Conservation (phyloP, 92 coral and sea anemone genomes). For the Zoanthus gigantus region DNA sequence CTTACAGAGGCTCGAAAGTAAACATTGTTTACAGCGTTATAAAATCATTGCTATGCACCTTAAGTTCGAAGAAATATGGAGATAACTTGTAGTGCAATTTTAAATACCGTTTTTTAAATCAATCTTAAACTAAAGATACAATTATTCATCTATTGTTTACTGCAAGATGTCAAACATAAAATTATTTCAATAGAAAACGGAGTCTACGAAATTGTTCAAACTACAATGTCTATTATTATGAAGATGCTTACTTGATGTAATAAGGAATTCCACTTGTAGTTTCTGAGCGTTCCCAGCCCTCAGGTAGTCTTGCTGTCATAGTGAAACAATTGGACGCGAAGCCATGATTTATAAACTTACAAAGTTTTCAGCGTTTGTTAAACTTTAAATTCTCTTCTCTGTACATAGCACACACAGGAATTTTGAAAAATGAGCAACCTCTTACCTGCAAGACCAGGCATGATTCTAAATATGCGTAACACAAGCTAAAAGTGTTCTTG, state of each 20-base stretch:
- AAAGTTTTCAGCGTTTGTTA: background rate
- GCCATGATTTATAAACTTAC: background rate
- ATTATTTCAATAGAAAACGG: too few species aligned
- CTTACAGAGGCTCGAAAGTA: too few species aligned
- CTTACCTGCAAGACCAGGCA: constrained; percentile 89
- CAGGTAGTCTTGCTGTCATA: constrained; percentile 77
- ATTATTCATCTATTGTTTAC: background rate
- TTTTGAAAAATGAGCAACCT: background rate
- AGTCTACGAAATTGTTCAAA: background rate
- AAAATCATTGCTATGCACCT: too few species aligned
- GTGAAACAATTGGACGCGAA: constrained; percentile 4
- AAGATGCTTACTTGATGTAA: constrained; percentile 86
- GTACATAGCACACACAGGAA: background rate
- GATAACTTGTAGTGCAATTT: too few species aligned
- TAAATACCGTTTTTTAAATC: too few species aligned
- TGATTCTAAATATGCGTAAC: constrained; percentile 35
- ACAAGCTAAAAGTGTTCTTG: constrained; percentile 5
- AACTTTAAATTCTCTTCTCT: background rate
- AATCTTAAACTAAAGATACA: background rate
- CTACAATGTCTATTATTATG: background rate
- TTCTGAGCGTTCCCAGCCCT: constrained; percentile 97
- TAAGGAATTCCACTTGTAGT: constrained; percentile 95
- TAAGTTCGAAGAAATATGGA: too few species aligned
- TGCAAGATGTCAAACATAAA: background rate
- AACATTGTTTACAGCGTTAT: too few species aligned